A percentile compares a stretch with the other conserved stretches of the same genome.
phyloP scores from a whole-genome alignment of 2,888 invertebrate genomes.

The Dasypolia templi region DNA sequence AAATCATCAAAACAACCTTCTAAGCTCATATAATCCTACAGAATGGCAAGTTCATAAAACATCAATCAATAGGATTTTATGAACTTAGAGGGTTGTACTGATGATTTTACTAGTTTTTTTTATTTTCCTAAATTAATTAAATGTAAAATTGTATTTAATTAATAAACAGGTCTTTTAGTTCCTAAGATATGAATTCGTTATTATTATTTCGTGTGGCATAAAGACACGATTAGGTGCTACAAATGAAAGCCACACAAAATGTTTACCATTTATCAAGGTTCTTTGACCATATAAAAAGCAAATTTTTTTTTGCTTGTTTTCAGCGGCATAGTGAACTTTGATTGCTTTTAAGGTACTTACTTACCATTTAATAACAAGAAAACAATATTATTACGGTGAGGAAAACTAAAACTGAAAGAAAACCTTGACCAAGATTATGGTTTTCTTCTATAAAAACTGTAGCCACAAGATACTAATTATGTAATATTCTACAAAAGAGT shows the following conservation, averaged over 20 bases:
- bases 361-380: not conserved
- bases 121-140: too few relatives aligned
- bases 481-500: constrained; percentile 18
- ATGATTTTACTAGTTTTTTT: too few relatives aligned
- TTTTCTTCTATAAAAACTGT: not conserved
- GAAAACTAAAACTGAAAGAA: not conserved
- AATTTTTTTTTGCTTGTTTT: constrained; percentile 1
- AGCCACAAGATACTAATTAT: constrained; percentile 5
- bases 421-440: not conserved
- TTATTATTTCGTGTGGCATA: not conserved
- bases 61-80: too few relatives aligned
- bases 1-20: too few relatives aligned
- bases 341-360: not conserved
- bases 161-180: too few relatives aligned
- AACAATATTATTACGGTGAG: not conserved
- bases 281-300: constrained; percentile 15
- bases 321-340: not conserved
- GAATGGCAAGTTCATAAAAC: too few relatives aligned
- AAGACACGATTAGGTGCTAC: not conserved
- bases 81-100: too few relatives aligned
- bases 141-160: too few relatives aligned
- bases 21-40: too few relatives aligned
- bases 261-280: constrained; percentile 15
- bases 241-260: constrained; percentile 15
- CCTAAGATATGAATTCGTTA: not conserved